Base-by-base conservation (phyloP, 2,888 invertebrate species). In the Epistrophella euchroma region DNA sequence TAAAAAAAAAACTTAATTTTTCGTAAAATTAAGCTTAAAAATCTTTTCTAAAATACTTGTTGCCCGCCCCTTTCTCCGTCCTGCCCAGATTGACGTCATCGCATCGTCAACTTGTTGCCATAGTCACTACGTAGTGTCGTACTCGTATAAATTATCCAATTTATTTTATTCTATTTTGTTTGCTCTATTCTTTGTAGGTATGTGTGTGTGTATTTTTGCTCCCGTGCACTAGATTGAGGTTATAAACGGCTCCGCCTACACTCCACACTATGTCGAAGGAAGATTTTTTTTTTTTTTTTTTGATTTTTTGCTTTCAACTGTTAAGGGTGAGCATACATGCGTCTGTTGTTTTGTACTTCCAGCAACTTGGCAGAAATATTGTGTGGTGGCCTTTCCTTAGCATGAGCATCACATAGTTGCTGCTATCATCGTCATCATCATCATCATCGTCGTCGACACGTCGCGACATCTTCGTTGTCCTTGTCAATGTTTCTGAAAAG, bases 21-120 rank as follows among this genome's bases (percentile, higher is more conserved):
- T 17, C 0, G 66, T 66, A 28, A 32, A 66, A 66, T 66, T 2
- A 47, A 47, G 35, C 45, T 66, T 47, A 7, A 17, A 28, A 45
- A 17, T n/a, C 19, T 4, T 47, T 66, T 32, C 47, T 15, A 4
- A 5, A 0, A 4, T 35, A 13, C 19, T 66, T 66, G 11, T 19
- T 47, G 5, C 28, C 11, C 10, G 28, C n/a, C 25, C 25, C 4
- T 9, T 4, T 32, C 9, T 7, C 32, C 32, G 4, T 4, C 15
- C 13, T 0, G 0, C 13, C 15, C 15, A 6, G 22, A 11, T 3
- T 9, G 1, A 5, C n/a, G 40, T 35, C 50, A 0, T 43, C 35
- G 25, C 17, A 43, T 47, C 56, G 47, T 66, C 84, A 80, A 84
- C 84, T 80, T 84, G 84, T 84, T 84, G 79, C 79, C 52, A 75